Percentiles rank a stretch among this genome's conserved stretches.
Conservation (phyloP, 2,113 vertebrate genomes). For the Elachura formosa region DNA sequence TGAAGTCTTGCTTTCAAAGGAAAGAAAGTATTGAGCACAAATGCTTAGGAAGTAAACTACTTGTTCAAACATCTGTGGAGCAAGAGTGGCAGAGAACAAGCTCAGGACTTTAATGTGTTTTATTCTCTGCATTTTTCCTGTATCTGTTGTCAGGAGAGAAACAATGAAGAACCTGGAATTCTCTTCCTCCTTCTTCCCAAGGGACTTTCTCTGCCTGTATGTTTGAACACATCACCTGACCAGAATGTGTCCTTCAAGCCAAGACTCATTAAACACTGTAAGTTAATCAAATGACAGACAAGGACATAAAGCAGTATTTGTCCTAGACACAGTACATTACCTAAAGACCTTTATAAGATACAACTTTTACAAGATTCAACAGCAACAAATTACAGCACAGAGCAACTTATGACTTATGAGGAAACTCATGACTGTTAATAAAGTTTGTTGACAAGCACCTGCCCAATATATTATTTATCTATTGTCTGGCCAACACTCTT, state of each 20-base stretch:
- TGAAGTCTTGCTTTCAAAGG: not conserved
- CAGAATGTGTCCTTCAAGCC: not conserved
- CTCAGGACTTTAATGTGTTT: not conserved
- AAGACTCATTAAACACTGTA: not conserved
- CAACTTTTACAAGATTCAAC: too few relatives aligned
- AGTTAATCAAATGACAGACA: not conserved
- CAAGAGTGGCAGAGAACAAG: not conserved
- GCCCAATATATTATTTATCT: not conserved
- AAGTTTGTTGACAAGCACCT: not conserved
- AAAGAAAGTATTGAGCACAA: not conserved
- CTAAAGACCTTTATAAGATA: not conserved
- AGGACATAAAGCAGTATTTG: not conserved
- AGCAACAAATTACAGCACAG: not conserved
- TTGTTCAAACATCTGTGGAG: not conserved
- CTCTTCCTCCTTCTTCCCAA: not conserved
- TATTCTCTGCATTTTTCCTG: not conserved
- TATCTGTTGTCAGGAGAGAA: not conserved
- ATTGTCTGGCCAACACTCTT: not conserved
- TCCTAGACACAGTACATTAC: not conserved
- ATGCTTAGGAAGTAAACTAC: not conserved
- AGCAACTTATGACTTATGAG: not conserved
- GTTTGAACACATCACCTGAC: not conserved
- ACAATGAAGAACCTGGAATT: not conserved
- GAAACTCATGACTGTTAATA: not conserved
- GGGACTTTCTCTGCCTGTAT: not conserved